These are phyloP conservation scores for Setipinna tenuifilis DNA, from an alignment of 2,797 vertebrate species.

Conservation along the genomic window DNA sequence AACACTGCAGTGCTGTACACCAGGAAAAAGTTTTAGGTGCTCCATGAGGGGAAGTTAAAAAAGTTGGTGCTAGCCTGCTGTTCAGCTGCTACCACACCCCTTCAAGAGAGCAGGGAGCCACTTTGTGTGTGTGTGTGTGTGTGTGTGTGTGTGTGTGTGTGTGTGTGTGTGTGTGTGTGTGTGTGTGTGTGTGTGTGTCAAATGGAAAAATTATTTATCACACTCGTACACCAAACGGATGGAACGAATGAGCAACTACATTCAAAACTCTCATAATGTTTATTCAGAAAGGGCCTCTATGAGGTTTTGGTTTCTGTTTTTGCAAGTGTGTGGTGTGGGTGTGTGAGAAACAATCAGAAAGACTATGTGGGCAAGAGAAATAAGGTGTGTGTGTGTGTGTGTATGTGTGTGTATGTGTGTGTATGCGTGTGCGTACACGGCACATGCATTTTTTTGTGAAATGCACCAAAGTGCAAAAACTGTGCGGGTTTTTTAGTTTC, in stretches of 20 bases:
- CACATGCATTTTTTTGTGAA: not conserved
- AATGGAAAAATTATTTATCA: no score
- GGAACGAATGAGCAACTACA: not conserved
- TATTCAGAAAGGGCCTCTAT: not conserved
- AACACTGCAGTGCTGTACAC: not conserved
- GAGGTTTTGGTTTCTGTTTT: not conserved
- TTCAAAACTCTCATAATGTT: not conserved
- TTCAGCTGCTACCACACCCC: not conserved
- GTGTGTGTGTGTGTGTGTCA: not conserved
- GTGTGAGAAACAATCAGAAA: no score
- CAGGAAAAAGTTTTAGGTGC: not conserved
- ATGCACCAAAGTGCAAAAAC: conserved; percentile 10
- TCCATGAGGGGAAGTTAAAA: not conserved
- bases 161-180: conserved; percentile 11
- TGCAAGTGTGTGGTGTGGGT: no score
- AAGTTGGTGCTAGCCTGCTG: not conserved
- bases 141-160: no score
- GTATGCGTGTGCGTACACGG: not conserved
- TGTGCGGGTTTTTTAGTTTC: not conserved
- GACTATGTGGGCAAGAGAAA: no score
- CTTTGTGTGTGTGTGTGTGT: not conserved
- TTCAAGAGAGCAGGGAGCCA: not conserved
- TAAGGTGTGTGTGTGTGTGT: not conserved
- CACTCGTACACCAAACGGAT: not conserved
- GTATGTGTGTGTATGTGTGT: conserved; percentile 8